Conservation (phyloP, 2,113 vertebrate genomes). For the Microtus pennsylvanicus region DNA sequence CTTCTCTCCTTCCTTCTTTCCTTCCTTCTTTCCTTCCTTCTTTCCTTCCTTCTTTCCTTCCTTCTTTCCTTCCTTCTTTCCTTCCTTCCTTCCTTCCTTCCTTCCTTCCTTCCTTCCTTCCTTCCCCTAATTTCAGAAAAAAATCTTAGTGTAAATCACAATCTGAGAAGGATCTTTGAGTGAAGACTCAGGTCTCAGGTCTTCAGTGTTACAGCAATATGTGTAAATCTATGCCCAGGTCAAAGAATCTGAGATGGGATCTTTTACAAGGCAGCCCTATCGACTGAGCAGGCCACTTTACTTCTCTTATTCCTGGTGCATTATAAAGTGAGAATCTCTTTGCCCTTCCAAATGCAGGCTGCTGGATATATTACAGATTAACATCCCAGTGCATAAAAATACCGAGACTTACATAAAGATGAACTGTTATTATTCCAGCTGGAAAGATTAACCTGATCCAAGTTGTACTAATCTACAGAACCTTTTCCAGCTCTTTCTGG, state of each 20-base stretch:
- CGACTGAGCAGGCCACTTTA: background rate
- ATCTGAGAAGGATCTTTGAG: background rate
- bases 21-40: too few species aligned
- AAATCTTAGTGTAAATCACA: background rate
- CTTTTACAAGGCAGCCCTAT: background rate
- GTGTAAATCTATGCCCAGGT: background rate
- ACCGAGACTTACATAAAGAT: constrained; percentile 10
- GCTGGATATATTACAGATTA: background rate
- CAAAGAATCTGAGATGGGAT: background rate
- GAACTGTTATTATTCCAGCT: constrained; percentile 20
- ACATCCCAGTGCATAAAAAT: background rate
- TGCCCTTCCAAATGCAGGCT: background rate
- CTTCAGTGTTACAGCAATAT: constrained; percentile 12
- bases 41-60: background rate
- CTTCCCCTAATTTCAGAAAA: background rate
- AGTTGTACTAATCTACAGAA: background rate
- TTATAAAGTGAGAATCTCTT: background rate
- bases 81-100: background rate
- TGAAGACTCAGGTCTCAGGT: background rate
- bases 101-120: too few species aligned
- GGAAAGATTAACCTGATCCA: background rate
- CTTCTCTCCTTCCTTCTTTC: background rate
- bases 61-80: background rate
- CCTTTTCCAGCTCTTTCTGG: constrained; percentile 4
- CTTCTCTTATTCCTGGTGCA: background rate